These are phyloP conservation scores for Emydoidea blandingii DNA, from an alignment of 2,797 vertebrate species.

Conservation along the genomic window DNA sequence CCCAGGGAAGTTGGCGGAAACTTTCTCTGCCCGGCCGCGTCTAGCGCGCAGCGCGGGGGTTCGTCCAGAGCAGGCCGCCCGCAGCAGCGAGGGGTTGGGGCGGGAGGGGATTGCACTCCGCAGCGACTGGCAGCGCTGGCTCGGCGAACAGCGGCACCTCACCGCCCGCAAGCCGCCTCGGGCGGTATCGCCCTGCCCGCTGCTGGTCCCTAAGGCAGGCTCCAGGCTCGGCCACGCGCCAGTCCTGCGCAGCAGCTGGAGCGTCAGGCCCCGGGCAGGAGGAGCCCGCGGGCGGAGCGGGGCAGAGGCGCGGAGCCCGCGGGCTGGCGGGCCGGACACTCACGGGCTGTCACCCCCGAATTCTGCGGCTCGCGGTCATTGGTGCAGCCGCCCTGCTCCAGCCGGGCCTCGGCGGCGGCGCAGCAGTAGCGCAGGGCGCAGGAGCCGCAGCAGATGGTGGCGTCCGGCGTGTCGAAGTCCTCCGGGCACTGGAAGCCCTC, in stretches of 20 bases:
- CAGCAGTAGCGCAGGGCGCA: constrained; percentile 96
- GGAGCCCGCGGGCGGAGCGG: too few species aligned
- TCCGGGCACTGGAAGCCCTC: constrained; percentile 97
- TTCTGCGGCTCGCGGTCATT: constrained; percentile 90
- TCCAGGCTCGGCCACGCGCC: neutral
- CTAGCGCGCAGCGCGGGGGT: neutral
- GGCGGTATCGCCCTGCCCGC: too few species aligned
- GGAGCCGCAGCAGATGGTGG: constrained; percentile 96
- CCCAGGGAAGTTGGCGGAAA: too few species aligned
- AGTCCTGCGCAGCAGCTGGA: too few species aligned
- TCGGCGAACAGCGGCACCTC: too few species aligned
- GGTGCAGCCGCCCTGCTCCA: constrained; percentile 95
- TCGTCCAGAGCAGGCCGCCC: neutral
- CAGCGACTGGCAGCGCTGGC: too few species aligned
- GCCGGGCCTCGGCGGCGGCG: constrained; percentile 89
- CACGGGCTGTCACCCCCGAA: constrained; percentile 89
- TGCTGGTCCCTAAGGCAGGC: neutral
- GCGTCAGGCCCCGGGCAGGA: neutral
- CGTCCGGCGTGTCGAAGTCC: constrained; percentile 93
- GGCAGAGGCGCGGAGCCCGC: neutral
- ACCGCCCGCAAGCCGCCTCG: too few species aligned
- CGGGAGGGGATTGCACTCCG: neutral
- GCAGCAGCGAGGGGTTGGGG: neutral
- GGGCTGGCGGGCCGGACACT: constrained; percentile 70
- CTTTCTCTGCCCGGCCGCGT: too few species aligned